A percentile compares a stretch with the other conserved stretches of the same genome.
Conservation (phyloP, 2,888 invertebrate species). For the Hecatera dysodea region DNA sequence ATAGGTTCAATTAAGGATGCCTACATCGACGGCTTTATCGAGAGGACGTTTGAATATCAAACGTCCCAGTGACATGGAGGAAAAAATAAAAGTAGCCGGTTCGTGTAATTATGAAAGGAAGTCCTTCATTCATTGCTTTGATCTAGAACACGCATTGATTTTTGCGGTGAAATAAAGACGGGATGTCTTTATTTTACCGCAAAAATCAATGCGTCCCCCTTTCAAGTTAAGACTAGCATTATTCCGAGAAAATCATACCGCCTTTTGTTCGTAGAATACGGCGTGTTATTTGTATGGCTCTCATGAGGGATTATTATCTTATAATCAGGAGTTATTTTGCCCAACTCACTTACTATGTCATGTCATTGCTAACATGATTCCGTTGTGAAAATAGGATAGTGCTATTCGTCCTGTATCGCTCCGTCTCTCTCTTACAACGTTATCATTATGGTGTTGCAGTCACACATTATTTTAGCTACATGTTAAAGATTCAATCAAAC, state of each 20-base stretch:
- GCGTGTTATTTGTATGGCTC: background rate
- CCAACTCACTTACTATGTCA: no score
- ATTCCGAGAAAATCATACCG: background rate
- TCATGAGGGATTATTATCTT: background rate
- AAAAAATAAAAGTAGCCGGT: slow-evolving; percentile 10
- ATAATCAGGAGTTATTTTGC: background rate
- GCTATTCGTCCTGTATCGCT: no score
- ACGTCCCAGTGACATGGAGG: slow-evolving; percentile 32
- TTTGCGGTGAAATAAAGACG: background rate
- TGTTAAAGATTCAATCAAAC: no score
- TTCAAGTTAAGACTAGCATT: background rate
- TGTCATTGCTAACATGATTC: no score
- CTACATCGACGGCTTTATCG: slow-evolving; percentile 78
- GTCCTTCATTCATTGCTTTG: slow-evolving; percentile 15
- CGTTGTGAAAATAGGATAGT: no score
- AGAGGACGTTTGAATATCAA: slow-evolving; percentile 66
- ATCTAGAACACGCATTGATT: background rate
- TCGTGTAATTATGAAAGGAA: background rate
- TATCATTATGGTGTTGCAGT: no score
- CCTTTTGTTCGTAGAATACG: background rate
- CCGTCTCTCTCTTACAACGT: no score
- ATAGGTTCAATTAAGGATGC: slow-evolving; percentile 85
- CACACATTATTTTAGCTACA: no score
- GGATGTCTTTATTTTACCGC: no score
- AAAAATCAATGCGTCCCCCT: background rate